These are phyloP conservation scores for Notolepis coatsorum DNA, from an alignment of 2,797 vertebrate species.

Conservation along the genomic window DNA sequence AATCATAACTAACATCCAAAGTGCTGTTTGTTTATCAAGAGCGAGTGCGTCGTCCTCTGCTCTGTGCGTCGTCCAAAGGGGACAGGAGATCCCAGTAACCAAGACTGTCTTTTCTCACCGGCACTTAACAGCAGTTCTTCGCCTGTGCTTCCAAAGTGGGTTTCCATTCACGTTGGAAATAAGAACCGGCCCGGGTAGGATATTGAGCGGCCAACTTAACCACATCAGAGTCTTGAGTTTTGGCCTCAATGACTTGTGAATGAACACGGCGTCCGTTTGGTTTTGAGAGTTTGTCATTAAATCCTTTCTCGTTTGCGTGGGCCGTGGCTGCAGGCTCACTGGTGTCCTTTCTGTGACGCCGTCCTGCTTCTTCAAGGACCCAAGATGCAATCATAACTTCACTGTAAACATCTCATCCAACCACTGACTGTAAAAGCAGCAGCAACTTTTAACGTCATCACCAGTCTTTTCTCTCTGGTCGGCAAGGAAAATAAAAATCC, in stretches of 20 bases:
- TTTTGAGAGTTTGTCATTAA: constrained; percentile 1
- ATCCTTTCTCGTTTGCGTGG: constrained; percentile 13
- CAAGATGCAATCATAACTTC: constrained; percentile 28
- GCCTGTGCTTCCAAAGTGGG: constrained; percentile 3
- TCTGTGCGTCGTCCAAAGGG: constrained; percentile 44
- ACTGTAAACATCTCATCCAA: constrained; percentile 69
- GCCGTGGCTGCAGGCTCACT: constrained; percentile 12
- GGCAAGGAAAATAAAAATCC: constrained; percentile 45
- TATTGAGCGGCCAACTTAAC: constrained; percentile 5
- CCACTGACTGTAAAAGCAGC: constrained; percentile 49
- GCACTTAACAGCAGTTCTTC: constrained; percentile 23
- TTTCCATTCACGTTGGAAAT: constrained; percentile 19
- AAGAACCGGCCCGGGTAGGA: constrained; percentile 4
- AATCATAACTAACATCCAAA: constrained; percentile 70
- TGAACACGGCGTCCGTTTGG: neutral
- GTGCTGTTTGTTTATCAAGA: constrained; percentile 58
- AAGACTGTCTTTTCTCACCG: constrained; percentile 20
- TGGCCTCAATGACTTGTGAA: constrained; percentile 28
- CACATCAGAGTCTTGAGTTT: constrained; percentile 13
- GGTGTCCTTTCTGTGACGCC: constrained; percentile 17
- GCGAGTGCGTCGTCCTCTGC: constrained; percentile 25
- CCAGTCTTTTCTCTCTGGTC: constrained; percentile 46
- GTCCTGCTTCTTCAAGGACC: constrained; percentile 2
- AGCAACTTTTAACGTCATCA: constrained; percentile 42
- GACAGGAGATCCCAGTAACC: constrained; percentile 33